phyloP scores from a whole-genome alignment of 2,888 invertebrate genomes.

The Tiliacea citrago region DNA sequence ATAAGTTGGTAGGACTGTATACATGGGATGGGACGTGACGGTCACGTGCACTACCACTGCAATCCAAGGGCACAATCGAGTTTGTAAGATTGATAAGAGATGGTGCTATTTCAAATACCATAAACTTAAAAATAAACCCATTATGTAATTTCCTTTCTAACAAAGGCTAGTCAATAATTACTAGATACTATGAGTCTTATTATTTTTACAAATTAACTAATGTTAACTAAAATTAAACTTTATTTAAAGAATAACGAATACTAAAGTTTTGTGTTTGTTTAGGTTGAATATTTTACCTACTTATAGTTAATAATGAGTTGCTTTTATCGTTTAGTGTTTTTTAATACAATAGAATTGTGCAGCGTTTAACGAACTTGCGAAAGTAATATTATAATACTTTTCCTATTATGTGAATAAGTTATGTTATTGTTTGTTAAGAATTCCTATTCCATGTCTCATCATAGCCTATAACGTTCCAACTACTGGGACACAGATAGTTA shows the following conservation, averaged over 20 bases:
- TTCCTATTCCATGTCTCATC: no score
- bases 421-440: no score
- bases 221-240: no score
- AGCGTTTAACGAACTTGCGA: no score
- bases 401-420: no score
- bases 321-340: no score
- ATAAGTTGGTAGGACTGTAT: no score
- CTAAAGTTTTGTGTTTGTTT: neutral
- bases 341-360: no score
- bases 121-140: neutral
- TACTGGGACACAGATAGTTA: no score
- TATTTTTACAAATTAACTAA: neutral
- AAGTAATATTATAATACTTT: no score
- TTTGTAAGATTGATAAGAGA: constrained; percentile 20
- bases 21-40: neutral
- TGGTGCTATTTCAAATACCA: constrained; percentile 27
- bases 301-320: no score
- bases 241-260: neutral
- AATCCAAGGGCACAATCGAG: neutral
- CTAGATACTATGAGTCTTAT: neutral
- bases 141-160: neutral
- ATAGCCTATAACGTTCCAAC: no score
- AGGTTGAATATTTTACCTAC: neutral
- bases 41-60: neutral
- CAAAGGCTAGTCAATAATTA: neutral